Percentiles rank a stretch among this genome's conserved stretches.
Conservation (phyloP, 1,140 invertebrate genomes). For the Macrobrachium nipponense region DNA sequence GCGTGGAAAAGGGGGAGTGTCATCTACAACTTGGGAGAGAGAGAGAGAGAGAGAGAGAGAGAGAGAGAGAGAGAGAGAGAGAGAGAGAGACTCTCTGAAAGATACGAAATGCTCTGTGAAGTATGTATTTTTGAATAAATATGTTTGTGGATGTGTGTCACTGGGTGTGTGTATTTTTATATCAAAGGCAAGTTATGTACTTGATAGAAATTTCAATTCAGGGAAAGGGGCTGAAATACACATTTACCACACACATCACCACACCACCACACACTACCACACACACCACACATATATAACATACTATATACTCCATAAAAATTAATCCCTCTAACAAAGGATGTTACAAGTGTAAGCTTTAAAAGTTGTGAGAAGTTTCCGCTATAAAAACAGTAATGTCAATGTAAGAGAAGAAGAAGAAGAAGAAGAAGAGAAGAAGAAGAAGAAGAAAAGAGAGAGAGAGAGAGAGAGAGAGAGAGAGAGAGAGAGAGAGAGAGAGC, state of each 20-base stretch:
- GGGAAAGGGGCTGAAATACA: too few relatives aligned
- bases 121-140: not conserved
- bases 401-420: not conserved
- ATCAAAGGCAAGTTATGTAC: too few relatives aligned
- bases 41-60: constrained; percentile 5
- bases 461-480: constrained; percentile 18
- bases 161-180: not conserved
- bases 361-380: too few relatives aligned
- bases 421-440: not conserved
- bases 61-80: not conserved
- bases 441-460: not conserved
- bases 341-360: too few relatives aligned
- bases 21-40: not conserved
- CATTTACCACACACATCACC: too few relatives aligned
- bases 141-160: constrained; percentile 23
- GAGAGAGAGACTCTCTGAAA: not conserved
- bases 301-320: too few relatives aligned
- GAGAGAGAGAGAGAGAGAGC: constrained; percentile 13
- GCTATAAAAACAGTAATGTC: too few relatives aligned
- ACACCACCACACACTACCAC: too few relatives aligned
- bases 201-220: too few relatives aligned
- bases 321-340: too few relatives aligned
- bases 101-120: not conserved
- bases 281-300: too few relatives aligned
- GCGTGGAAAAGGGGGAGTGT: not conserved